Evolutionary conservation across 1,140 invertebrate genomes (phyloP).

Genomic region (Philopotamus ludificatus): DNA sequence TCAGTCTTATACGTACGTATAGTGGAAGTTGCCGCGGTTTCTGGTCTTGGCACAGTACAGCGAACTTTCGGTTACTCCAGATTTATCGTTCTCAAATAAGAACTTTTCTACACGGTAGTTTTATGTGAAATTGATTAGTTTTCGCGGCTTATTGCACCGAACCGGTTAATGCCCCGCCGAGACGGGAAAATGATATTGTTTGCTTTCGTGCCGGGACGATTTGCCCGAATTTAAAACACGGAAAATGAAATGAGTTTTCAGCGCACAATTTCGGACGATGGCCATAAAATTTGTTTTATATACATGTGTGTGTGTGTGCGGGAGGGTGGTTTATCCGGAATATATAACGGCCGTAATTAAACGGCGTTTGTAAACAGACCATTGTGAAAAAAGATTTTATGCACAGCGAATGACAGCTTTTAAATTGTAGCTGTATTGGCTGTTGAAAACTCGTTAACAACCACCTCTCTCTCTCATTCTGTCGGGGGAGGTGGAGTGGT

Average conservation of each 20-base stretch:
- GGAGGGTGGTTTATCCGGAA: neutral
- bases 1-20: neutral
- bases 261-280: too few species aligned
- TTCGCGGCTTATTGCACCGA: constrained; percentile 20
- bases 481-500: neutral
- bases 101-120: constrained; percentile 14
- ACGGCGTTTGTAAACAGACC: neutral
- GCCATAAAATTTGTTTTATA: too few species aligned
- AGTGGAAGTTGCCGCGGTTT: neutral
- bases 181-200: neutral
- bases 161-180: neutral
- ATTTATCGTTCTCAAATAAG: constrained; percentile 22
- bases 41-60: constrained; percentile 12
- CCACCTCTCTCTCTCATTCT: neutral
- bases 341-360: neutral
- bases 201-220: too few species aligned
- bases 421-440: constrained; percentile 3
- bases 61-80: constrained; percentile 2
- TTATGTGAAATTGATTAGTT: constrained; percentile 28
- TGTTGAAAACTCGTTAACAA: constrained; percentile 9
- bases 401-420: neutral
- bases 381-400: neutral
- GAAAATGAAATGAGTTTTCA: too few species aligned
- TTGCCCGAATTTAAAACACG: too few species aligned
- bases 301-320: too few species aligned